Base-by-base conservation (phyloP, 2,113 vertebrate genomes). In the Illadopsis cleaveri region DNA sequence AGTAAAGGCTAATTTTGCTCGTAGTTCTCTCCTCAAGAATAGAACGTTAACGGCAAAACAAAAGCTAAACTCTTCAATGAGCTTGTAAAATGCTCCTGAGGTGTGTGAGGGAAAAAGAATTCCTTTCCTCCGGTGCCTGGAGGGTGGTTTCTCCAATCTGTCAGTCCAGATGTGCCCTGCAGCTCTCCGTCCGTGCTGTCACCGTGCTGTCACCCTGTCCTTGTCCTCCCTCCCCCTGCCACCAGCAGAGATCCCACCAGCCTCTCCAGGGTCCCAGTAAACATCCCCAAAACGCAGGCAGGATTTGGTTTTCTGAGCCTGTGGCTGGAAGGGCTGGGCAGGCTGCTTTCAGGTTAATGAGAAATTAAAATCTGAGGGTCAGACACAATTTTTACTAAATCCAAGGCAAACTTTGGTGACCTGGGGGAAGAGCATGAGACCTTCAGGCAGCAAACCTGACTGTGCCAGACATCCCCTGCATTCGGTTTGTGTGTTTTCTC, bases 1-100 rank as follows among this genome's bases (percentile, higher is more conserved):
- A 90, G 91, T 91, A 90, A 48, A 68, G 44, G 20, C 71, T 83
- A 15, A 87, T 95, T 89, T 90, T 94, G 82, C 58, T 91, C 3
- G 5, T 66, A 62, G 60, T 13, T 86, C 28, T 92, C 45, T 92
- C 57, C 69, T 69, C 40, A 62, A 38, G 50, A 77, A 42, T 1
- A 28, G 57, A 83, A 48, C 23, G 2, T 68, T 35, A 51, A 89
- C 15, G 82, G 51, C 66, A 72, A 72, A 62, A 61, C 71, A 53
- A 30, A 84, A 92, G 19, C 81, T 60, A 6, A 71, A 93, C 61
- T 86, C 66, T 35, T 72, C 22, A 72, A 57, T 12, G 73, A 57
- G 33, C 56, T 14, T 11, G 48, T 38, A 31, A 92, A 90, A 69
- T 58, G 65, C 40, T 85, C 28, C 64, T 18, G 8, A 37, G 38